A percentile compares a stretch with the other conserved stretches of the same genome.
phyloP scores from a whole-genome alignment of 2,113 vertebrate genomes.

The Tetraodon nigroviridis region DNA sequence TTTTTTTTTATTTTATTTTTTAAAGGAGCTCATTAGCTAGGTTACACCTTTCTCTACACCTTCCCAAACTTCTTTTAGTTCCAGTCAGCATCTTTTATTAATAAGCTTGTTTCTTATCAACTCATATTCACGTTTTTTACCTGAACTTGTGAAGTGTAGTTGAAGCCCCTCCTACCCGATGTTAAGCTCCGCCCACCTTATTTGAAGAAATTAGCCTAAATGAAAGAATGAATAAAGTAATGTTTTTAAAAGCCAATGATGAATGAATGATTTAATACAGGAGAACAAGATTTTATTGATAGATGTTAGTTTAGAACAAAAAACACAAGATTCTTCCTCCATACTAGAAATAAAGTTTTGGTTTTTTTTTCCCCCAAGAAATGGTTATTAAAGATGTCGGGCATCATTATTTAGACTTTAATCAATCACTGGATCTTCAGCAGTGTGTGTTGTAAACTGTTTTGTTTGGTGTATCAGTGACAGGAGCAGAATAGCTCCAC shows the following conservation, averaged over 20 bases:
- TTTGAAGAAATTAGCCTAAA: too few species aligned
- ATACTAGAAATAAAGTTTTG: background rate
- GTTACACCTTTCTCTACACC: too few species aligned
- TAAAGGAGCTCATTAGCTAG: too few species aligned
- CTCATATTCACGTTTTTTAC: too few species aligned
- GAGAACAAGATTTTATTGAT: too few species aligned
- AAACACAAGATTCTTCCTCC: background rate
- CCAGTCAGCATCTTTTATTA: too few species aligned
- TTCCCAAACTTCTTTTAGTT: too few species aligned
- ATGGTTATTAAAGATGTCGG: background rate
- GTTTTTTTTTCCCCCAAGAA: background rate
- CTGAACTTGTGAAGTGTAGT: background rate
- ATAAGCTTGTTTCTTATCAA: too few species aligned
- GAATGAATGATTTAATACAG: too few species aligned
- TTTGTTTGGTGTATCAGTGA: slow-evolving; percentile 21
- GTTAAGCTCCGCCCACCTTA: background rate
- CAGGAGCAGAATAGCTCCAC: slow-evolving; percentile 26
- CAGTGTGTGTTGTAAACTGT: slow-evolving; percentile 25
- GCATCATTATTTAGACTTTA: slow-evolving; percentile 12
- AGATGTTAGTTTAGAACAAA: background rate
- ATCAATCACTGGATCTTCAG: slow-evolving; percentile 9
- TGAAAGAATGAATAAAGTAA: too few species aligned
- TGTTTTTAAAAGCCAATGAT: too few species aligned
- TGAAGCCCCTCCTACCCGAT: background rate
- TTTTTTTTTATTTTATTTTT: too few species aligned